Evolutionary conservation across 2,113 vertebrate genomes (phyloP).

Genomic region (Candoia aspera): DNA sequence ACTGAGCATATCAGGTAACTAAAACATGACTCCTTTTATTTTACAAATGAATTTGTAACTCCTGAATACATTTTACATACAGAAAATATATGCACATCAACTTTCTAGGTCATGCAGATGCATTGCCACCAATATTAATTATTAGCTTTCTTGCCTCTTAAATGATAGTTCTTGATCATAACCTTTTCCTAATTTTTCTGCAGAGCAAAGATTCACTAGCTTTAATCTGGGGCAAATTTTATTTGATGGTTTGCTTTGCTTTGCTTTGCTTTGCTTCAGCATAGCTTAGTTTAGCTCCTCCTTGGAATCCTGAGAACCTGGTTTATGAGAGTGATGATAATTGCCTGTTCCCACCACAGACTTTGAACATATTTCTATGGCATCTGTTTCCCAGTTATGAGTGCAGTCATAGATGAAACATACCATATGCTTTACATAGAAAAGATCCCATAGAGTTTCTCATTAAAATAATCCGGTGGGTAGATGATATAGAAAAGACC

Average conservation of each 20-base stretch:
- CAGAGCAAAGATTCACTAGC: background rate
- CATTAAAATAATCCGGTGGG: background rate
- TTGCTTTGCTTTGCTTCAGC: background rate
- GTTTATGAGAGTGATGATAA: background rate
- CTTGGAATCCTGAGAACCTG: background rate
- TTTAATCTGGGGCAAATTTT: background rate
- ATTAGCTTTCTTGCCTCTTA: background rate
- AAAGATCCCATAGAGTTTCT: background rate
- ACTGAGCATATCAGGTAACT: background rate
- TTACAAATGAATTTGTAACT: background rate
- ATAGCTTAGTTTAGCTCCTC: background rate
- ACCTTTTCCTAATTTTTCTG: background rate
- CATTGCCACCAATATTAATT: background rate
- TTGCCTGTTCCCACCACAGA: background rate
- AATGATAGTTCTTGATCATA: background rate
- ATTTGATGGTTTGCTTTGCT: background rate
- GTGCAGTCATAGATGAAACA: background rate
- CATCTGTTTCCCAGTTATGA: background rate
- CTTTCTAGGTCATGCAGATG: background rate
- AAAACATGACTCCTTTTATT: background rate
- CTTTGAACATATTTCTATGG: background rate
- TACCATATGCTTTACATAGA: background rate
- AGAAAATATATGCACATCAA: background rate
- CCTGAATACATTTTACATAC: background rate
- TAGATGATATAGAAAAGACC: background rate